Percentiles rank a stretch among this genome's conserved stretches.
These are phyloP conservation scores for Sycophaga agraensis DNA, from an alignment of 1,140 invertebrate genomes.

Conservation along the genomic window DNA sequence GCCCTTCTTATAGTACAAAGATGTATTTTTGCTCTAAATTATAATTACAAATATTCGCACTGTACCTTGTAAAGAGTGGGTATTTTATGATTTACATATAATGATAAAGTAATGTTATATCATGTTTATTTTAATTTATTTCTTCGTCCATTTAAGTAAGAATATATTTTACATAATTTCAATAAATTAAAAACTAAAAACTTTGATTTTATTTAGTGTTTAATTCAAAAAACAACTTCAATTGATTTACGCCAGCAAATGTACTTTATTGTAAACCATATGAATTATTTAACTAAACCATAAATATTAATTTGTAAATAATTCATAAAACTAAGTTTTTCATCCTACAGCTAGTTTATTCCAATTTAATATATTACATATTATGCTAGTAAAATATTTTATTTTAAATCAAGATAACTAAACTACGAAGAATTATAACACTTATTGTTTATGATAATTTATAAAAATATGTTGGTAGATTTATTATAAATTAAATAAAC, in stretches of 20 bases:
- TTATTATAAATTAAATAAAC: too few species aligned
- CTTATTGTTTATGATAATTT: too few species aligned
- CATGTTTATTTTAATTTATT: not conserved
- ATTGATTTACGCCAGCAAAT: not conserved
- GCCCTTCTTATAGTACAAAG: constrained; percentile 19
- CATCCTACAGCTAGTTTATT: not conserved
- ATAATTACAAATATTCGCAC: not conserved
- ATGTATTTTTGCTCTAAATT: constrained; percentile 16
- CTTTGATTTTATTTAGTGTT: not conserved
- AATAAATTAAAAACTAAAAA: not conserved
- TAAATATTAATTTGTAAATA: not conserved
- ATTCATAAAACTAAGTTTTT: not conserved
- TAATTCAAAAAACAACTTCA: not conserved
- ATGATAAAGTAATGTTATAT: not conserved
- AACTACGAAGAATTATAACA: too few species aligned
- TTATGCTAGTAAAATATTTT: too few species aligned
- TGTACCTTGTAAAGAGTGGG: constrained; percentile 10
- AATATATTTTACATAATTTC: not conserved
- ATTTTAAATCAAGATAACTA: too few species aligned
- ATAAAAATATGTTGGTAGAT: too few species aligned
- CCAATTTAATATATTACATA: not conserved
- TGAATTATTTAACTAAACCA: not conserved
- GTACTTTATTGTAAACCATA: not conserved
- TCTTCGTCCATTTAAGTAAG: not conserved
- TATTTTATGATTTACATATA: not conserved